Evolutionary conservation across 2,888 invertebrate genomes (phyloP), one percentile per base, ranked within the genome.

Genomic region (Drosophila yooni): DNA sequence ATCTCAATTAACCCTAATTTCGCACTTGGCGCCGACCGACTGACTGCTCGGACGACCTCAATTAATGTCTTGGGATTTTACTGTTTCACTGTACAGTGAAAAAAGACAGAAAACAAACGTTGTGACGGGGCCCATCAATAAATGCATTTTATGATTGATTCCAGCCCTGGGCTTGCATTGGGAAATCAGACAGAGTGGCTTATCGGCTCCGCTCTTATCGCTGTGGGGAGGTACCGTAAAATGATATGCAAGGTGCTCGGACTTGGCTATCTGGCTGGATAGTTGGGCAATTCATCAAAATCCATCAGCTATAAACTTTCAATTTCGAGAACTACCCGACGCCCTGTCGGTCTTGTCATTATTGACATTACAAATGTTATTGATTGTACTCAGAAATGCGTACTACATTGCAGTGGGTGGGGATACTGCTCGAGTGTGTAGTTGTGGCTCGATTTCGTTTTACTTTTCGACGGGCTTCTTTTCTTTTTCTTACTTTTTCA

Each of bases 351-450:
- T 34, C 85, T 70, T 89, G 88, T 89, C 86, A 89, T 89, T 86
- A 89, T 89, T 86, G 85, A 88, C 90, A 88, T 86, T 88, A 89
- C 88, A 85, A 85, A 86, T 86, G 85, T 89, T 89, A 89, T 86
- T 82, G 90, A 88, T 86, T 82, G 88, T 73, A 72, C 40, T 53
- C 52, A 15, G 40, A 38, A 36, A 15, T 56, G 54, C 11, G 36
- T 36, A 36, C 6, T 2, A 36, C 2, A n/a, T 27, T 6, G 25
- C 15, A 31, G n/a, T 13, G 18, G 27, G n/a, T 11, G 10, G 29
- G 40, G 15, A 38, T 8, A 38, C 56, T 13, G 13, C 40, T 40
- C 27, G 40, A 36, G 38, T 13, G 4, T 34, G 15, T 31, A 21
- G 51, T 40, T 73, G 48, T 71, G 54, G 59, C 65, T 70, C 58